Percentiles rank a stretch among this genome's conserved stretches.
phyloP scores from a whole-genome alignment of 1,140 invertebrate species.

The Ruditapes philippinarum region DNA sequence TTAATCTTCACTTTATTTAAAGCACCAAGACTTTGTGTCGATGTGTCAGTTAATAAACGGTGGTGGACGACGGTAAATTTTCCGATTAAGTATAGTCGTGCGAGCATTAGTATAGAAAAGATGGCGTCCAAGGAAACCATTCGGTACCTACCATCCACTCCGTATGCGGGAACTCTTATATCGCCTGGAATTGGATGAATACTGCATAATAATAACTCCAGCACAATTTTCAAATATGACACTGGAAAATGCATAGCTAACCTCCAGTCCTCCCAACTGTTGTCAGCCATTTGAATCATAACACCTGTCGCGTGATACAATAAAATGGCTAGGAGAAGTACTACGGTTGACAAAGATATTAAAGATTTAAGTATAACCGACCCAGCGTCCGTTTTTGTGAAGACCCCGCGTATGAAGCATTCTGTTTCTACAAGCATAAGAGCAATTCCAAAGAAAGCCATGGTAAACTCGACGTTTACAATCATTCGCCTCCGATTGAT shows the following conservation, averaged over 20 bases:
- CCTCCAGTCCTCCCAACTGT: constrained; percentile 82
- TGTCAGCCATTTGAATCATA: constrained; percentile 80
- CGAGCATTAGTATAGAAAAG: constrained; percentile 85
- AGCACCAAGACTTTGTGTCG: constrained; percentile 85
- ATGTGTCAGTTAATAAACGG: constrained; percentile 82
- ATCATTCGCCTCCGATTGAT: constrained; percentile 76
- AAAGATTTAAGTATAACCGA: constrained; percentile 81
- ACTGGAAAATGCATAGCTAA: constrained; percentile 75
- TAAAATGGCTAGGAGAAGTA: constrained; percentile 78
- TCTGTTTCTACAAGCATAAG: constrained; percentile 85
- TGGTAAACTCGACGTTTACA: constrained; percentile 78
- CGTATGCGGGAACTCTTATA: constrained; percentile 67
- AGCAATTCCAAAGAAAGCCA: constrained; percentile 82
- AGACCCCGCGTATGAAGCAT: constrained; percentile 73
- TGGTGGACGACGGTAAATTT: constrained; percentile 85
- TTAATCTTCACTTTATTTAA: constrained; percentile 86
- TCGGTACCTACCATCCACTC: constrained; percentile 59
- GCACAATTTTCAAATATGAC: constrained; percentile 74
- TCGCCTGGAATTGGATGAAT: constrained; percentile 83
- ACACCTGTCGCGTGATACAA: constrained; percentile 81
- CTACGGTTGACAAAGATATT: constrained; percentile 90
- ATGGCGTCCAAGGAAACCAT: constrained; percentile 83
- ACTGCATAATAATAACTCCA: constrained; percentile 80
- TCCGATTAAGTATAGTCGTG: constrained; percentile 83
- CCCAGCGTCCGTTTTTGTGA: constrained; percentile 68